Evolutionary conservation across 2,113 vertebrate genomes (phyloP).

Genomic region (Forbesichthys papilliferus): DNA sequence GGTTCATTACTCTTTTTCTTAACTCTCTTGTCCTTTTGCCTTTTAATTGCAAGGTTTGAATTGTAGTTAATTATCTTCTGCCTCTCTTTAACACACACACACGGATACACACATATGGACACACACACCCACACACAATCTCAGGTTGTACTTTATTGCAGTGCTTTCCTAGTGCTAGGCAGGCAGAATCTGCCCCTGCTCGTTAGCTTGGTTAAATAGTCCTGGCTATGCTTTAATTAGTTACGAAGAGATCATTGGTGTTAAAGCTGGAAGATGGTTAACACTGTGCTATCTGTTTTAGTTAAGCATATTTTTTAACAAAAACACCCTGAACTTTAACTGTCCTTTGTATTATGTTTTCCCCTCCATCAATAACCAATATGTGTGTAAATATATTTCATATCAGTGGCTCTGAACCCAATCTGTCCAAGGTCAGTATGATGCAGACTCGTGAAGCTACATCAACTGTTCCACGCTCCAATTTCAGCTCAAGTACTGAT

Average conservation of each 20-base stretch:
- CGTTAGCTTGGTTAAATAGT: conserved; percentile 74
- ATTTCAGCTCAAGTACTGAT: conserved; percentile 9
- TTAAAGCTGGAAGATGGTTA: conserved; percentile 57
- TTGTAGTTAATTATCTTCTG: conserved; percentile 48
- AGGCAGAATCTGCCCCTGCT: conserved; percentile 57
- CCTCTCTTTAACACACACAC: conserved; percentile 3
- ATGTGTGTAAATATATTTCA: neutral
- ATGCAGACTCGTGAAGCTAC: neutral
- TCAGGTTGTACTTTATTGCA: conserved; percentile 38
- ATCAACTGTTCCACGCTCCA: neutral
- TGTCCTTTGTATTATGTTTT: neutral
- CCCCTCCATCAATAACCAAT: neutral
- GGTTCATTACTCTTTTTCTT: conserved; percentile 22
- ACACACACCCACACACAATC: conserved; percentile 19
- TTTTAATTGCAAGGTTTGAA: conserved; percentile 54
- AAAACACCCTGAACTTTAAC: neutral
- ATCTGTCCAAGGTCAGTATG: conserved; percentile 2
- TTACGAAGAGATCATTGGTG: conserved; percentile 73
- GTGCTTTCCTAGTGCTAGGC: conserved; percentile 37
- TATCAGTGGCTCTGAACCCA: neutral
- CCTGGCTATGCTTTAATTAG: conserved; percentile 75
- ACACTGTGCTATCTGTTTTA: conserved; percentile 42
- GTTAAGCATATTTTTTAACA: conserved; percentile 6
- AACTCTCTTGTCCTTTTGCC: conserved; percentile 34
- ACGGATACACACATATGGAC: conserved; percentile 1